Percentiles rank a stretch among this genome's conserved stretches.
phyloP scores from a whole-genome alignment of 1,140 invertebrate genomes.

The Drosophila triauraria region DNA sequence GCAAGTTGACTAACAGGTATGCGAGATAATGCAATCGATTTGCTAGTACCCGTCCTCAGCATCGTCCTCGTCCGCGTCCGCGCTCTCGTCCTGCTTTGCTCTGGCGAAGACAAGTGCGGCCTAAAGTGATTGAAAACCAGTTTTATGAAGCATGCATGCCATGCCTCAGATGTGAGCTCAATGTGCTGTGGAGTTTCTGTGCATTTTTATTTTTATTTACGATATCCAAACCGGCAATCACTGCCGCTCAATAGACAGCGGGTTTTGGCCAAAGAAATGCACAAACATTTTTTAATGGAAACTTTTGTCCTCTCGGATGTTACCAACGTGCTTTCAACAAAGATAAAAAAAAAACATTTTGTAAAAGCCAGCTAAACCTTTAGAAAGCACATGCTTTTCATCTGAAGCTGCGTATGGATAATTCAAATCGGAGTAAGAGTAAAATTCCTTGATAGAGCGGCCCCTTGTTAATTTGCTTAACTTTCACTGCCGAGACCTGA shows the following conservation, averaged over 20 bases:
- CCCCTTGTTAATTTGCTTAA: background rate
- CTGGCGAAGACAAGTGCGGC: conserved; percentile 29
- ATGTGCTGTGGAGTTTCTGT: conserved; percentile 8
- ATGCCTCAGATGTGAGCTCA: conserved; percentile 18
- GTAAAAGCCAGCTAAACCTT: background rate
- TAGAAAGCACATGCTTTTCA: conserved; percentile 5
- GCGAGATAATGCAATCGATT: conserved; percentile 75
- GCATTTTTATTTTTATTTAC: conserved; percentile 34
- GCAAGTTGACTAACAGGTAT: conserved; percentile 70
- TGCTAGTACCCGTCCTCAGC: conserved; percentile 23
- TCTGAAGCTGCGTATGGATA: background rate
- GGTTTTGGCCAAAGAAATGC: conserved; percentile 15
- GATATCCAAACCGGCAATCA: conserved; percentile 37
- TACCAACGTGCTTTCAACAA: background rate
- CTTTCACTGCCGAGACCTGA: background rate
- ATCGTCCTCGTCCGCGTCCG: conserved; percentile 20
- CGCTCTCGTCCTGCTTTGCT: conserved; percentile 9
- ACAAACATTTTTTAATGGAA: conserved; percentile 31
- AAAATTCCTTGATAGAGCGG: background rate
- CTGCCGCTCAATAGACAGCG: conserved; percentile 16
- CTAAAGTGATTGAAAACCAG: conserved; percentile 67
- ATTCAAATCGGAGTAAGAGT: background rate
- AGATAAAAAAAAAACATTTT: background rate
- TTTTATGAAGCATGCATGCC: conserved; percentile 60
- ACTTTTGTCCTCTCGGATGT: conserved; percentile 15